phyloP scores from a whole-genome alignment of 1,140 invertebrate genomes.

The Onthophagus taurus region DNA sequence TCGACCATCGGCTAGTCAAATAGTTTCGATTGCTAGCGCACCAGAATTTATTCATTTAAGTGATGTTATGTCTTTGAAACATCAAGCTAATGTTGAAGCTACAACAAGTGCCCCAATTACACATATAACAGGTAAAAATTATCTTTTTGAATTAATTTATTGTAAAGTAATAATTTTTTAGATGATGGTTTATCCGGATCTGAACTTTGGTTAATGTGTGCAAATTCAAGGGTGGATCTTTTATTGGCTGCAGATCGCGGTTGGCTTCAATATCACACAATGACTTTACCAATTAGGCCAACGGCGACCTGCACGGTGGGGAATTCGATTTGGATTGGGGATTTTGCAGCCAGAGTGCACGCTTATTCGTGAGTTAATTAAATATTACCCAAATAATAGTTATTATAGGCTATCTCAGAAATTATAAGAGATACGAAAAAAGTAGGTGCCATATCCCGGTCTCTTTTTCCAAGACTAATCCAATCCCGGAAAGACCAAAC shows the following conservation, averaged over 20 bases:
- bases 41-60: slow-evolving; percentile 87
- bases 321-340: slow-evolving; percentile 75
- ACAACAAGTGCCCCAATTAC: slow-evolving; percentile 38
- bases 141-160: slow-evolving; percentile 10
- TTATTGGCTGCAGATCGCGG: slow-evolving; percentile 48
- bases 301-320: slow-evolving; percentile 60
- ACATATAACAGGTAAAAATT: slow-evolving; percentile 33
- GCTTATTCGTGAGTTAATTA: slow-evolving; percentile 55
- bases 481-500: no score
- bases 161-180: slow-evolving; percentile 17
- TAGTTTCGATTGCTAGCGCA: slow-evolving; percentile 82
- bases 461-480: no score
- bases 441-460: no score
- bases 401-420: no score
- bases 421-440: no score
- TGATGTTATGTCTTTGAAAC: slow-evolving; percentile 65
- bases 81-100: slow-evolving; percentile 47
- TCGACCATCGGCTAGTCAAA: slow-evolving; percentile 85
- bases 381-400: no score
- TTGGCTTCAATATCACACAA: slow-evolving; percentile 47
- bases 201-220: slow-evolving; percentile 61
- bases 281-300: slow-evolving; percentile 45
- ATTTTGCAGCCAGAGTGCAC: slow-evolving; percentile 68
- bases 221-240: slow-evolving; percentile 60
- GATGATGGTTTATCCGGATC: slow-evolving; percentile 39